Percentiles rank a stretch among this genome's conserved stretches.
These are phyloP conservation scores for Brotula barbata DNA, from an alignment of 2,797 vertebrate species.

Conservation along the genomic window DNA sequence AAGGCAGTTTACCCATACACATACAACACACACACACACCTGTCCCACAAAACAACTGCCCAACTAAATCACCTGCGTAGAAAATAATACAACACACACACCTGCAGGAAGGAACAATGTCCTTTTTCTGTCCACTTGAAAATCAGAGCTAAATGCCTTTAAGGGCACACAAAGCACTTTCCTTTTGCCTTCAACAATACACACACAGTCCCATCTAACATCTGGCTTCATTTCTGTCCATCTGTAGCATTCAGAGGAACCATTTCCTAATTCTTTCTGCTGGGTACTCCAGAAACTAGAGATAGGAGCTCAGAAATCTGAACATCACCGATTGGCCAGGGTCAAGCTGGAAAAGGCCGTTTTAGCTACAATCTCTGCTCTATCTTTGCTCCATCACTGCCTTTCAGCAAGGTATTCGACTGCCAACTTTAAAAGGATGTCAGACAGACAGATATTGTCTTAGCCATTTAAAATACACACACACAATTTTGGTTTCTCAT, in stretches of 20 bases:
- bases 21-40: not conserved
- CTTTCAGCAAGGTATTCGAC: no score
- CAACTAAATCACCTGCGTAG: conserved; percentile 17
- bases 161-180: not conserved
- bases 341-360: no score
- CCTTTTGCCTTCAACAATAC: no score
- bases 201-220: no score
- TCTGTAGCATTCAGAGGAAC: no score
- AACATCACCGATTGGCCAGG: no score
- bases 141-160: not conserved
- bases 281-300: no score
- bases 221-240: no score
- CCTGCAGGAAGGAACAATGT: conserved; percentile 23
- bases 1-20: not conserved
- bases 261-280: no score
- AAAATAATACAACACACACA: conserved; percentile 11
- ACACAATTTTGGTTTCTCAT: conserved; percentile 9
- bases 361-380: no score
- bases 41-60: conserved; percentile 2
- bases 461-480: not conserved
- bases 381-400: no score
- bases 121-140: not conserved
- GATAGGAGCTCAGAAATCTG: no score
- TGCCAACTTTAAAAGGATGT: not conserved
- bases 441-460: not conserved